These are phyloP conservation scores for Lagodon rhomboides DNA, from an alignment of 2,797 vertebrate genomes.

Conservation along the genomic window DNA sequence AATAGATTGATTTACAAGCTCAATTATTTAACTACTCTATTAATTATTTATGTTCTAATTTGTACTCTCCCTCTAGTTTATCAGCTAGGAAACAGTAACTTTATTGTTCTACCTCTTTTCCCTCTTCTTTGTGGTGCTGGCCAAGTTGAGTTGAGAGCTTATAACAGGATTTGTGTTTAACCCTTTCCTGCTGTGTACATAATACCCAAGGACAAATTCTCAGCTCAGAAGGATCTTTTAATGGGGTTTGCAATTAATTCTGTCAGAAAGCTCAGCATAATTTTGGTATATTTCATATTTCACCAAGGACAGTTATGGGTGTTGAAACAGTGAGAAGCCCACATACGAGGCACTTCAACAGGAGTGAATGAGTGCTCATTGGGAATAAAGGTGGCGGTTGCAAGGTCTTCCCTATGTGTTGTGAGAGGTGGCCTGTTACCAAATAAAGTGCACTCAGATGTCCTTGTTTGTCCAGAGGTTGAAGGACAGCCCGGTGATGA, in stretches of 20 bases:
- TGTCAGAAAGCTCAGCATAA: not conserved
- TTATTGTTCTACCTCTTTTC: not conserved
- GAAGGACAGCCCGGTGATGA: conserved; percentile 74
- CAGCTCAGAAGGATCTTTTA: not conserved
- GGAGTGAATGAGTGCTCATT: conserved; percentile 18
- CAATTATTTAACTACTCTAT: conserved; percentile 23
- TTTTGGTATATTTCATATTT: conserved; percentile 13
- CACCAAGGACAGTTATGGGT: not conserved
- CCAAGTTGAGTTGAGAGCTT: not conserved
- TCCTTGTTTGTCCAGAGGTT: conserved; percentile 66
- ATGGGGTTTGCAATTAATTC: not conserved
- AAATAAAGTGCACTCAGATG: conserved; percentile 67
- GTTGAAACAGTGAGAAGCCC: conserved; percentile 3
- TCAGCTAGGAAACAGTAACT: not conserved
- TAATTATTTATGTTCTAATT: conserved; percentile 31
- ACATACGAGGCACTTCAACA: not conserved
- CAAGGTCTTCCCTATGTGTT: conserved; percentile 28
- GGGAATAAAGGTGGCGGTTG: conserved; percentile 28
- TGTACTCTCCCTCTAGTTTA: not conserved
- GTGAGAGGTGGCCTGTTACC: conserved; percentile 45
- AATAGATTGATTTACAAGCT: conserved; percentile 16
- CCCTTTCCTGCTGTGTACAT: not conserved
- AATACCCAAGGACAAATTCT: conserved; percentile 1
- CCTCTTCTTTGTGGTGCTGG: not conserved
- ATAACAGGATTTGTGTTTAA: not conserved